A percentile compares a stretch with the other conserved stretches of the same genome.
Conservation (phyloP, 2,888 invertebrate species). For the Erebia epiphron region DNA sequence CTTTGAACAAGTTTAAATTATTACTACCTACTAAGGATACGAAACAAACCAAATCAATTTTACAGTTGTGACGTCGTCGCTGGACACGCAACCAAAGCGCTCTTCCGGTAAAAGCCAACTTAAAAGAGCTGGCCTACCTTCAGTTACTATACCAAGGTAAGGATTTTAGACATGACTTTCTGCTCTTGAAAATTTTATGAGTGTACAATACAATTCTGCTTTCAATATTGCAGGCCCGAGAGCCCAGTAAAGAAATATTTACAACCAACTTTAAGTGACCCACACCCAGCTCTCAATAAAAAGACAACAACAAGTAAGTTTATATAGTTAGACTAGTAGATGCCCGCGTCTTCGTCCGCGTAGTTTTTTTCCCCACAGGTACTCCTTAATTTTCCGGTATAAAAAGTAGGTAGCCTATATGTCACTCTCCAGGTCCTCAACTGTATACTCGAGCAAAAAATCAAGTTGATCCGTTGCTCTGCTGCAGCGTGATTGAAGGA, state of each 20-base stretch:
- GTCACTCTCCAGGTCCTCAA: too few species aligned
- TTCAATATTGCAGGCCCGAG: conserved; percentile 86
- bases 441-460: too few species aligned
- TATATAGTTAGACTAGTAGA: conserved; percentile 15
- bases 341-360: too few species aligned
- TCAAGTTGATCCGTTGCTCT: too few species aligned
- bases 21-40: not conserved
- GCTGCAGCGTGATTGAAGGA: too few species aligned
- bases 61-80: conserved; percentile 66
- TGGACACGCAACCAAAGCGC: conserved; percentile 70
- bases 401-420: too few species aligned
- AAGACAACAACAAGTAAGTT: conserved; percentile 83
- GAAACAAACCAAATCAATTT: conserved; percentile 20
- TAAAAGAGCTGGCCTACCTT: conserved; percentile 68
- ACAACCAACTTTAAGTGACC: conserved; percentile 92
- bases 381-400: too few species aligned
- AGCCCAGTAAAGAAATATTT: conserved; percentile 91
- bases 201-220: not conserved
- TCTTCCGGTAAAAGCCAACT: conserved; percentile 70
- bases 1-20: not conserved
- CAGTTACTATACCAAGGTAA: conserved; percentile 70
- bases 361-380: too few species aligned
- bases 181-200: too few species aligned
- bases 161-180: not conserved
- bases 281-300: conserved; percentile 83